Evolutionary conservation across 2,888 invertebrate genomes (phyloP).

Genomic region (Scaptomyza reducta): DNA sequence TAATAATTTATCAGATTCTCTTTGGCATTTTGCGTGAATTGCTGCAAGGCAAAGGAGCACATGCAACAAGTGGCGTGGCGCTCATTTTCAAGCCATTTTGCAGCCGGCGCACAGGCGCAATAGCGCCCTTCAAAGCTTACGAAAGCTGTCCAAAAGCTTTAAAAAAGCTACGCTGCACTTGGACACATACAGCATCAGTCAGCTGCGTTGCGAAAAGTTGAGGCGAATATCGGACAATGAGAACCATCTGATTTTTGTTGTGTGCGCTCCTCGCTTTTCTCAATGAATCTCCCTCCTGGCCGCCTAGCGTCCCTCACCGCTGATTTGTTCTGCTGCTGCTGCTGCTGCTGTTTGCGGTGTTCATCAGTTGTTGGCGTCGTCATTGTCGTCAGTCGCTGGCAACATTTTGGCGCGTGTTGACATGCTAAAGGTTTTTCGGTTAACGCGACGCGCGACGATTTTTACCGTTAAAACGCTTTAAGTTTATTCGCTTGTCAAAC

Average conservation of each 20-base stretch:
- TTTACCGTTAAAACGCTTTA: conserved; percentile 74
- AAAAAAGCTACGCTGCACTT: not conserved
- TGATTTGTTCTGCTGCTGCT: not conserved
- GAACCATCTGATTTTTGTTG: conserved; percentile 77
- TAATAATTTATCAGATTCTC: not conserved
- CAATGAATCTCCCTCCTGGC: conserved; percentile 59
- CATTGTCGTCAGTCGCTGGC: conserved; percentile 81
- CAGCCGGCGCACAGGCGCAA: conserved; percentile 49
- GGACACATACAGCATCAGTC: conserved; percentile 61
- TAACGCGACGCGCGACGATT: conserved; percentile 68
- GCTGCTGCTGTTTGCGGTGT: conserved; percentile 24
- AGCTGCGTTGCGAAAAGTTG: conserved; percentile 53
- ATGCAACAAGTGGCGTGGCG: conserved; percentile 39
- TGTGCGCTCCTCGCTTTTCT: conserved; percentile 40
- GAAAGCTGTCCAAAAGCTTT: conserved; percentile 1
- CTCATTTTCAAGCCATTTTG: conserved; percentile 28
- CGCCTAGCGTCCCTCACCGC: not conserved
- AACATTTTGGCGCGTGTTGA: conserved; percentile 84
- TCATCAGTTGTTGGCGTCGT: conserved; percentile 43
- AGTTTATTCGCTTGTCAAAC: conserved; percentile 59
- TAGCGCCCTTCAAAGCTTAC: not conserved
- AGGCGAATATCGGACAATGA: conserved; percentile 52
- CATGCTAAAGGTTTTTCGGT: conserved; percentile 80
- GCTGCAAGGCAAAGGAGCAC: not conserved
- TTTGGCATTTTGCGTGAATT: not conserved